Conservation (phyloP, 1,140 invertebrate species). For the Anastrepha ludens region DNA sequence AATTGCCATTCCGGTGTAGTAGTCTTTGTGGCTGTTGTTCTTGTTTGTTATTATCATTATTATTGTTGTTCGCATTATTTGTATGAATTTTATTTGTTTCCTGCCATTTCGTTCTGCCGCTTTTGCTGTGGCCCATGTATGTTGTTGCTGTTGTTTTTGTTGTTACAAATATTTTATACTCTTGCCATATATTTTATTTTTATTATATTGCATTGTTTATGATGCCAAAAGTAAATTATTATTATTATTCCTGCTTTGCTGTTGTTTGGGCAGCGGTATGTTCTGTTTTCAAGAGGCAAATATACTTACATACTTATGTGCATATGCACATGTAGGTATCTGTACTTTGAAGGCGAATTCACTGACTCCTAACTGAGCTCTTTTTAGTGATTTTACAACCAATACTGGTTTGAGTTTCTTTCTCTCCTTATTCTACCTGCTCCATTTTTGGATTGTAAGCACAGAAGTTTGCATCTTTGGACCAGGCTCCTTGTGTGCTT, state of each 20-base stretch:
- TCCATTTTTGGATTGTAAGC: no score
- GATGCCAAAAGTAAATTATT: conserved; percentile 51
- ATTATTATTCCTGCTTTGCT: conserved; percentile 42
- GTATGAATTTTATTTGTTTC: conserved; percentile 44
- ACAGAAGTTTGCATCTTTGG: no score
- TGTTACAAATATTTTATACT: conserved; percentile 45
- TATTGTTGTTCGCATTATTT: conserved; percentile 48
- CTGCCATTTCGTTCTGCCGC: neutral
- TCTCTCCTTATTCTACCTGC: no score
- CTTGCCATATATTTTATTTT: conserved; percentile 29
- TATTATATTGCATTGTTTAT: conserved; percentile 55
- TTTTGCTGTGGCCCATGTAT: neutral
- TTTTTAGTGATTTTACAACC: no score
- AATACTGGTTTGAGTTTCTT: no score
- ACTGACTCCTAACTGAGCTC: no score
- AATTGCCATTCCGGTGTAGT: neutral
- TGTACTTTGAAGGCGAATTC: no score
- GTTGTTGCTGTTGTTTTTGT: conserved; percentile 35
- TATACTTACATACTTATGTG: neutral
- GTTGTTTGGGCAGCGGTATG: conserved; percentile 3
- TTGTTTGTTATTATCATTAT: conserved; percentile 16
- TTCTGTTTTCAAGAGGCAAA: neutral
- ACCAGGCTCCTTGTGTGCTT: no score
- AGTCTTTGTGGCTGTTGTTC: neutral
- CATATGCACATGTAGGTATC: neutral